Conservation (phyloP, 2,113 vertebrate species). For the Elaphurus davidianus region DNA sequence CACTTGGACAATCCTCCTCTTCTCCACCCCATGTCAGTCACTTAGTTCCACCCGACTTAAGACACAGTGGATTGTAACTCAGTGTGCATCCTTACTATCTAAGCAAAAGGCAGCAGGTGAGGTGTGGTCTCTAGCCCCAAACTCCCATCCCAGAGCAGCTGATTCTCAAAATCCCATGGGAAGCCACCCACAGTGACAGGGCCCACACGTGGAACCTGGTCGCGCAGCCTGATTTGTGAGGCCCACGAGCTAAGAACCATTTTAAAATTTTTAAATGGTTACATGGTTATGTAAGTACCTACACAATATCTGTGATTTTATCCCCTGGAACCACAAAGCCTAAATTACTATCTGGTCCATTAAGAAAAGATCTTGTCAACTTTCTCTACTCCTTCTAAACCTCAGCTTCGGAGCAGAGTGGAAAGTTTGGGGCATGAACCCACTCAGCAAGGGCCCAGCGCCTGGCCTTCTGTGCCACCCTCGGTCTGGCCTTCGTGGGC, state of each 20-base stretch:
- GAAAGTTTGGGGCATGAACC: background rate
- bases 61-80: background rate
- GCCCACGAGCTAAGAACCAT: background rate
- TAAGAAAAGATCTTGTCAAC: background rate
- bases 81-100: background rate
- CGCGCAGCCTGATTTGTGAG: rapidly evolving
- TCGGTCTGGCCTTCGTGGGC: background rate
- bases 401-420: background rate
- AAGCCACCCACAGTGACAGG: background rate
- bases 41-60: background rate
- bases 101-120: background rate
- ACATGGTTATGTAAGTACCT: background rate
- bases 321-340: background rate
- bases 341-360: background rate
- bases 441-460: background rate
- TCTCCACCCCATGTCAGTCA: too few species aligned
- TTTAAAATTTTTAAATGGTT: background rate
- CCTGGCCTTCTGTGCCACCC: background rate
- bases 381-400: background rate
- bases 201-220: background rate
- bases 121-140: background rate
- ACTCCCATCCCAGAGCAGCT: background rate
- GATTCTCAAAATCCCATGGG: background rate
- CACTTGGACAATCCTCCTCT: background rate
- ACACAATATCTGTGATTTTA: background rate